Evolutionary conservation across 2,797 vertebrate species (phyloP).

Genomic region (Pelochelys cantorii): DNA sequence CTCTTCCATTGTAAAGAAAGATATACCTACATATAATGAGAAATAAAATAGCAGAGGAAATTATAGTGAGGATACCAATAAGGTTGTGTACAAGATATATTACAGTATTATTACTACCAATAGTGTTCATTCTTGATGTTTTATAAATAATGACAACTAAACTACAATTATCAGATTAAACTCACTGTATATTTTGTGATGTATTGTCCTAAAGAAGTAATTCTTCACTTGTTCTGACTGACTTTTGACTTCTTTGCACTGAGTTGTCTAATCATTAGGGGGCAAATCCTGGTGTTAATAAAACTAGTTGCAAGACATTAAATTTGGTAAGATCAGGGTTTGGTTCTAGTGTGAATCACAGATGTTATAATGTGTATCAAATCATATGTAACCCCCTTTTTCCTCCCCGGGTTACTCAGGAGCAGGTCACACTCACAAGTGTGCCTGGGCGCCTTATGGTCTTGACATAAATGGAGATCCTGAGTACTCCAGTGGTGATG

Average conservation of each 20-base stretch:
- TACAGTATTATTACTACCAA: neutral
- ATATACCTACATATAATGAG: neutral
- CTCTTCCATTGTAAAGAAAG: neutral
- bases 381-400: too few species aligned
- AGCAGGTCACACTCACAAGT: too few species aligned
- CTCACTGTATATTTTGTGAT: neutral
- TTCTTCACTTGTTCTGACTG: neutral
- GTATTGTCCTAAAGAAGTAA: fast-evolving
- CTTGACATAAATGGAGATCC: too few species aligned
- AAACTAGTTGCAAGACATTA: neutral
- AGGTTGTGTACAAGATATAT: neutral
- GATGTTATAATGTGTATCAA: neutral
- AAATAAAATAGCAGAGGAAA: neutral
- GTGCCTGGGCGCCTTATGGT: too few species aligned
- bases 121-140: fast-evolving
- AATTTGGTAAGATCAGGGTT: neutral
- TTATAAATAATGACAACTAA: neutral
- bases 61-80: neutral
- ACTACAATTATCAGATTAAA: neutral
- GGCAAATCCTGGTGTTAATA: neutral
- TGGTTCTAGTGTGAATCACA: neutral
- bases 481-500: too few species aligned
- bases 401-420: too few species aligned
- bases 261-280: neutral
- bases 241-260: neutral